phyloP scores from a whole-genome alignment of 2,888 invertebrate genomes.

The Megamerina dolium region DNA sequence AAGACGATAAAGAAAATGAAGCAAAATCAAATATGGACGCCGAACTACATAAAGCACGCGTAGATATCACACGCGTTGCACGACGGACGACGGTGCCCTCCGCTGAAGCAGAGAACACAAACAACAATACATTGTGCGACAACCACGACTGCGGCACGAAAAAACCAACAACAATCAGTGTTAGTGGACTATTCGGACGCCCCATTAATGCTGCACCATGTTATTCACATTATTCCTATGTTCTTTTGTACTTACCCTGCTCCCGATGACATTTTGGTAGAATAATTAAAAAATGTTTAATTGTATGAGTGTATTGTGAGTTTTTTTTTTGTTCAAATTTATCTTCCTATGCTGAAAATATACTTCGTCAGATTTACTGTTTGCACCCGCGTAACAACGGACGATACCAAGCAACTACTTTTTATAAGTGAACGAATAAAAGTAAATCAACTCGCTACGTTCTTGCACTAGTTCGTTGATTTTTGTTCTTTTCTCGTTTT shows the following conservation, averaged over 20 bases:
- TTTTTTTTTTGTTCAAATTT: slow-evolving; percentile 17
- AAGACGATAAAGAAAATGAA: too few relatives aligned
- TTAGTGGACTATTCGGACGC: not conserved
- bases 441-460: too few relatives aligned
- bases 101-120: not conserved
- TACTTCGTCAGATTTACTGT: slow-evolving; percentile 3
- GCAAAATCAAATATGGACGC: slow-evolving; percentile 30
- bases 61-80: not conserved
- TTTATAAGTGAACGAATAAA: too few relatives aligned
- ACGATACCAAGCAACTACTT: too few relatives aligned
- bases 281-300: too few relatives aligned
- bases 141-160: too few relatives aligned
- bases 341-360: not conserved
- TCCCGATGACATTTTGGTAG: slow-evolving; percentile 37
- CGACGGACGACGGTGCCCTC: slow-evolving; percentile 25
- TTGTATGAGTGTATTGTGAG: too few relatives aligned
- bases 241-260: slow-evolving; percentile 32
- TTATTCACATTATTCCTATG: slow-evolving; percentile 1
- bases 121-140: not conserved
- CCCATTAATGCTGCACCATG: not conserved
- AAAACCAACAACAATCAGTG: too few relatives aligned
- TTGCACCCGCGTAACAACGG: slow-evolving; percentile 9
- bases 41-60: slow-evolving; percentile 31
- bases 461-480: too few relatives aligned
- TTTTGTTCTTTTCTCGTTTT: too few relatives aligned